Base-by-base conservation (phyloP, 2,888 invertebrate genomes). In the Falcaria lacertinaria region DNA sequence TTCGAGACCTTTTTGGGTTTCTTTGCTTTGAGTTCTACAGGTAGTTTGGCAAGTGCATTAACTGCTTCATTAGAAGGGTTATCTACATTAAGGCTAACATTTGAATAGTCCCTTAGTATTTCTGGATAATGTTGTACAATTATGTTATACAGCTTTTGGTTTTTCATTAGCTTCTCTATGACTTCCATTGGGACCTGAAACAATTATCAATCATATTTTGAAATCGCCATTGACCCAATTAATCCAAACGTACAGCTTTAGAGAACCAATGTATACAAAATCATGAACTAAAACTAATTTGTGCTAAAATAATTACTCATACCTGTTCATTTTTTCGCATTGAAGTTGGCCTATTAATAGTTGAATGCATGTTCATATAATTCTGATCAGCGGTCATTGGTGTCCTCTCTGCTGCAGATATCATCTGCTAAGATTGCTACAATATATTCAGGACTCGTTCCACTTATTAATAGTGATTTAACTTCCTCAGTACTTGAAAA, bases 331-430 rank as follows among this genome's bases (percentile, higher is more conserved):
- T 92, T 61, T 92, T 90, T 58, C 91, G 91, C 41, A 95, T 89
- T 74, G 93, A 96, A 0, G 96, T 96, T 1, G 96, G 96, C 46
- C 96, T 79, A 74, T 94, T 93, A 37, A 96, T 91, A 50, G 93
- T 92, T 5, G 95, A 95, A 64, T 92, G 90, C 58, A 90, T 85
- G 47, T 83, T 76, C 40, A 79, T 79, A 3, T 63, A 71, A 0
- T 69, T 58, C 34, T 73, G 74, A 41, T 90, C 86, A 1, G 74
- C 78, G 19, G 90, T 90, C 59, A 88, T 83, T 52, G 89, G 84
- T 1, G 80, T 83, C 0, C 78, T 81, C 0, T 86, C 83, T 15
- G 89, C 88, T 48, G n/a, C n/a, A n/a, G n/a, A 92, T 90, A 15
- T 87, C 90, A 1, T 92, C 91, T 4, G 90, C 90, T 36, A 93